Evolutionary conservation across 2,888 invertebrate species (phyloP), one percentile per base, ranked within the genome.

Genomic region (Allophyes oxyacanthae): DNA sequence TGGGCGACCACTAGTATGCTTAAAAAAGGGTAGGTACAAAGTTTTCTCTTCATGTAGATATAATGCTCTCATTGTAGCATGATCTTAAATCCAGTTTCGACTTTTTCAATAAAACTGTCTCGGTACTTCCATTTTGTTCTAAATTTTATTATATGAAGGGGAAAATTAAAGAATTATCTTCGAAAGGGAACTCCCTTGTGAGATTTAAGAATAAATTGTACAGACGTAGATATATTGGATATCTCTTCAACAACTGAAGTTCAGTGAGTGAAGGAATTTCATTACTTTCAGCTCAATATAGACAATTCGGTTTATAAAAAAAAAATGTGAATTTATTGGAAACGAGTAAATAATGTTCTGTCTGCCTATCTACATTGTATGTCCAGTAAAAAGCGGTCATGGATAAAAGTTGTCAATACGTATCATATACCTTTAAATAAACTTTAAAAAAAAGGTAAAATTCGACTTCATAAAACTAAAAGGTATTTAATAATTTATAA

Each of bases 61-160:
- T 9, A 15, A 28, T 41, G 7, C 41, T 41, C 26, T 28, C 26
- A 41, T 30, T 48, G 53, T 57, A 28, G 11, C 13, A 38, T 51
- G 32, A 10, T 10, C 41, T 34, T 53, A 40, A 44, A 36, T 53
- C 51, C 52, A 46, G 33, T 48, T 64, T 34, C 38, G 25, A 40
- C 56, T n/a, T n/a, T 52, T 43, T 50, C 68, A 61, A 68, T 71
- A 68, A 64, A 68, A 67, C 42, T 37, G 53, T 64, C 62, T 49
- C 34, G 43, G 42, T 45, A 41, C 11, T 56, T 44, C 51, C 37
- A 53, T 48, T 64, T 51, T 33, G 43, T 43, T 64, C 14, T 26
- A 14, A 61, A 68, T n/a, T n/a, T n/a, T n/a, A 72, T 74, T 61
- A 63, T 45, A 61, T 53, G 61, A 58, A 44, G 61, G 32, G 43